These are phyloP conservation scores for Gadopsis bispinosus DNA, from an alignment of 2,797 vertebrate genomes.

Conservation along the genomic window DNA sequence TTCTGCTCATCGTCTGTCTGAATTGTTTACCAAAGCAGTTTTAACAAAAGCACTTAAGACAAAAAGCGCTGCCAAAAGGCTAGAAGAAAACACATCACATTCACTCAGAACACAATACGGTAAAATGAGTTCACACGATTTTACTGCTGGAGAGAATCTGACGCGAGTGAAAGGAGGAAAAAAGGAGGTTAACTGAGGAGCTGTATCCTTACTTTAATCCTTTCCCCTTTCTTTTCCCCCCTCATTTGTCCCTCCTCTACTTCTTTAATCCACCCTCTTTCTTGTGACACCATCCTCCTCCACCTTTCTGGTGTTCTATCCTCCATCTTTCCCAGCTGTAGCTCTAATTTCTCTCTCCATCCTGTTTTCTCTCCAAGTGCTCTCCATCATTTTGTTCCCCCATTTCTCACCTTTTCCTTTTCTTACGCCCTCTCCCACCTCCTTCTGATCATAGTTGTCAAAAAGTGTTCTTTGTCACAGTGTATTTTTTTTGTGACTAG, in stretches of 20 bases:
- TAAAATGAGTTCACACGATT: conserved; percentile 20
- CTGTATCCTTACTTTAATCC: background rate
- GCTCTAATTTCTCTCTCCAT: background rate
- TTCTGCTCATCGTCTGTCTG: background rate
- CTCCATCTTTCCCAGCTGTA: background rate
- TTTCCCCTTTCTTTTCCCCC: background rate
- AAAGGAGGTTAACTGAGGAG: background rate
- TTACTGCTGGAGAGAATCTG: background rate
- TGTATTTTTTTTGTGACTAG: background rate
- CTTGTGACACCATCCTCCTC: background rate
- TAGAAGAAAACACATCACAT: conserved; percentile 33
- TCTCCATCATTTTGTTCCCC: background rate
- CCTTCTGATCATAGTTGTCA: background rate
- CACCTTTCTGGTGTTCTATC: background rate
- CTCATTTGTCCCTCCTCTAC: background rate
- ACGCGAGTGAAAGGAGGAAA: background rate
- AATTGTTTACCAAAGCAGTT: conserved; percentile 43
- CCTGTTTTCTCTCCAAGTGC: too few relatives aligned
- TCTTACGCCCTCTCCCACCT: background rate
- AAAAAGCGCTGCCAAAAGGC: conserved; percentile 22
- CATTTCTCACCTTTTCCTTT: background rate
- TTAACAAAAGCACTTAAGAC: conserved; percentile 65
- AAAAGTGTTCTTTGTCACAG: too few relatives aligned
- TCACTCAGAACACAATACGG: conserved; percentile 4
- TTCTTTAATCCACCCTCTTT: background rate